Evolutionary conservation across 2,888 invertebrate species (phyloP), one percentile per base, ranked within the genome.

Genomic region (Teinopalpus imperialis): DNA sequence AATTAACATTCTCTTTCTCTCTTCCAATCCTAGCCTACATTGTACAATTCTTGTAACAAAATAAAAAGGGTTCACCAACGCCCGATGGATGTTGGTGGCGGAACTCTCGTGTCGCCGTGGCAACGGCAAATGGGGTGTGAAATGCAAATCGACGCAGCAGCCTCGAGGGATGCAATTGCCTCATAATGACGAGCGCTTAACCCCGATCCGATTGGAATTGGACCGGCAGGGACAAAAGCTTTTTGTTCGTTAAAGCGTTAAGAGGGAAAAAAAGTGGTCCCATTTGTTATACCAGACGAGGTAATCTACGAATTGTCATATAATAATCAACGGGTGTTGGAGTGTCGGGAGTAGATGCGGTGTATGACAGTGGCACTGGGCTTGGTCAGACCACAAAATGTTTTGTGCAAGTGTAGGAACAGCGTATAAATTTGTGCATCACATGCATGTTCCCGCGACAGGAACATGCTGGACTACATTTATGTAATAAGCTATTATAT

Each of bases 31-130:
- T n/a, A n/a, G n/a, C n/a, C n/a, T n/a, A n/a, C n/a, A n/a, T n/a
- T n/a, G n/a, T n/a, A n/a, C n/a, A n/a, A 9, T 68, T 54, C 49
- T 57, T 56, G 49, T 42, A 12, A 10, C 29, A 12, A 40, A 40
- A 23, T 23, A 2, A n/a, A 14, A 16, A 31, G 9, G 24, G 23
- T 16, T 41, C 16, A 7, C 31, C n/a, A 16, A 10, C 9, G 9
- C 7, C 23, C 32, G 10, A 39, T 29, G 16, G 12, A 27, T 12
- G 39, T 10, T 20, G 76, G 74, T 74, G 71, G 63, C 61, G 60
- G 43, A 54, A 66, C 67, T 67, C 18, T 4, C 18, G 3, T 21
- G 13, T 26, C 16, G 26, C 12, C 13, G 24, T 16, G 37, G 10
- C 24, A 31, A 21, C 29, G 23, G 9, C 36, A 31, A 37, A 37